Conservation (phyloP, 2,888 invertebrate genomes). For the Diaprepes abbreviatus region DNA sequence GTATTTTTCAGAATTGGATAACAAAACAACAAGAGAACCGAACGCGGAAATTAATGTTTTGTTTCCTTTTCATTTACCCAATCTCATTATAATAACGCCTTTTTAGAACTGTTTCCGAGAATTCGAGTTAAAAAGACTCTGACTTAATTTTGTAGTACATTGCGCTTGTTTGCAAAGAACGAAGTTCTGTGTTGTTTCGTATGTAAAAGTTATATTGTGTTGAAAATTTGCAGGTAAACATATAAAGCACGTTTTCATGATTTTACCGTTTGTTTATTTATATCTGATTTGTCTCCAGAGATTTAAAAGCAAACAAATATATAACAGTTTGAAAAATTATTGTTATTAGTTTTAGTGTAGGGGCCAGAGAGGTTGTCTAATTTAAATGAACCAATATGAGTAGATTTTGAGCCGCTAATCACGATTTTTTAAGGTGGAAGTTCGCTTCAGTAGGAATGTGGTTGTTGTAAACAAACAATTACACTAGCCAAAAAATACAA, state of each 20-base stretch:
- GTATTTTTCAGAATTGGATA: not conserved
- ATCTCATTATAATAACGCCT: not conserved
- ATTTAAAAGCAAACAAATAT: too few species aligned
- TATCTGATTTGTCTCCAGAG: not conserved
- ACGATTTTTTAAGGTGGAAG: too few species aligned
- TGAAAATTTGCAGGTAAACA: not conserved
- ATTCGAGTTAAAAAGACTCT: not conserved
- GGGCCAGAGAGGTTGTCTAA: too few species aligned
- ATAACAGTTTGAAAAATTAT: too few species aligned
- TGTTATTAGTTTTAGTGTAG: too few species aligned
- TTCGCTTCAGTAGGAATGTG: too few species aligned
- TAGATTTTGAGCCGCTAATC: too few species aligned
- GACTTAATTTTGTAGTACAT: constrained; percentile 1
- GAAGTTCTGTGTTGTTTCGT: not conserved
- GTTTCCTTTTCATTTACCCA: not conserved
- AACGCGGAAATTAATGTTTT: not conserved
- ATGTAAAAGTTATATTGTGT: not conserved
- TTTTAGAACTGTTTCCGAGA: not conserved
- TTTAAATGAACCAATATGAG: too few species aligned
- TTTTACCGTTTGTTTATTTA: not conserved
- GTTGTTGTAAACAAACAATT: too few species aligned
- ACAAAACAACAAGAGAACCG: not conserved
- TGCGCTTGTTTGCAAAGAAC: not conserved
- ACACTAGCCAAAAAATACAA: too few species aligned
- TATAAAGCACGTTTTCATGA: not conserved